Evolutionary conservation across 1,140 invertebrate genomes (phyloP).

Genomic region (Aphelenchoides avenae): DNA sequence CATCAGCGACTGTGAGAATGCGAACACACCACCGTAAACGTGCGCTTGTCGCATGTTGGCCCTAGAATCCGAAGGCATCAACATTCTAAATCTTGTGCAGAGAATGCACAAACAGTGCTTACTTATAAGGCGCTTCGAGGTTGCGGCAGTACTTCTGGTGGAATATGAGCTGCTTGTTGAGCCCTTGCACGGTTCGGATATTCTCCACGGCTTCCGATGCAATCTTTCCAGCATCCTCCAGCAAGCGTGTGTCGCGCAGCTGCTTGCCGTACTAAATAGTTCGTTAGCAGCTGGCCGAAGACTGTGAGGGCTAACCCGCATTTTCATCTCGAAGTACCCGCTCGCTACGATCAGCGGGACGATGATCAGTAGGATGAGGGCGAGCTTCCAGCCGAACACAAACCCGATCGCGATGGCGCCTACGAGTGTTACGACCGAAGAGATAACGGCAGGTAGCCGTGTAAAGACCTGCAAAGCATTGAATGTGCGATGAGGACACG

Average conservation of each 20-base stretch:
- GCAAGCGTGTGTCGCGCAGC: slow-evolving; percentile 61
- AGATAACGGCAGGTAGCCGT: slow-evolving; percentile 61
- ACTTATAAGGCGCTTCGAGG: slow-evolving; percentile 43
- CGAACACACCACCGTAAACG: slow-evolving; percentile 54
- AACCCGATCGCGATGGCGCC: slow-evolving; percentile 61
- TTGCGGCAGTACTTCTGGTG: slow-evolving; percentile 51
- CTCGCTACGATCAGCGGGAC: slow-evolving; percentile 58
- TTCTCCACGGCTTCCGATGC: slow-evolving; percentile 60
- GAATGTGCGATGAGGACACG: too few relatives aligned
- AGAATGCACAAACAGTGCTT: neutral
- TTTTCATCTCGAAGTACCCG: slow-evolving; percentile 59
- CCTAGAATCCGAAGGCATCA: slow-evolving; percentile 26
- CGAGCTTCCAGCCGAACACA: slow-evolving; percentile 61
- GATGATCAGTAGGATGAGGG: slow-evolving; percentile 58
- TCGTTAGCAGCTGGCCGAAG: too few relatives aligned
- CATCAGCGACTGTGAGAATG: slow-evolving; percentile 62
- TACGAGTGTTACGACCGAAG: slow-evolving; percentile 61
- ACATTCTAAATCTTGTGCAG: neutral
- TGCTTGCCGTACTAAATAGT: slow-evolving; percentile 61
- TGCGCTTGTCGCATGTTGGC: slow-evolving; percentile 55
- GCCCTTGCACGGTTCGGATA: slow-evolving; percentile 53
- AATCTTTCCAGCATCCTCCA: slow-evolving; percentile 64
- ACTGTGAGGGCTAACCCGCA: slow-evolving; percentile 38
- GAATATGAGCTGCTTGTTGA: slow-evolving; percentile 56
- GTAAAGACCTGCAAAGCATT: slow-evolving; percentile 60